Evolutionary conservation across 2,888 invertebrate species (phyloP).

Genomic region (Callyntrura guangdongensis): DNA sequence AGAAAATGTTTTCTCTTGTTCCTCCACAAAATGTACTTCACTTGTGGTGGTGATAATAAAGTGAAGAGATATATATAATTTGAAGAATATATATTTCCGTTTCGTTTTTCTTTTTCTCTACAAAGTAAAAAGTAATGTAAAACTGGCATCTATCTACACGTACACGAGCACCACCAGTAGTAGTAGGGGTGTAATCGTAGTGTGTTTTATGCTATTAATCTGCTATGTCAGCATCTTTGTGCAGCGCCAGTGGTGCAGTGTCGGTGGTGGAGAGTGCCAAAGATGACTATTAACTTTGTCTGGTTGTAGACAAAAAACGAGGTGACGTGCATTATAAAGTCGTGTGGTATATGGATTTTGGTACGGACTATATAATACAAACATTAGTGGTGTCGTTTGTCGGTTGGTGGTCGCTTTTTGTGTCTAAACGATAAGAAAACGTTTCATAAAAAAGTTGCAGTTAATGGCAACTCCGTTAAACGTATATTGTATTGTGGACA

Average conservation of each 20-base stretch:
- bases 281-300: slow-evolving; percentile 33
- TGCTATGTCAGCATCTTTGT: slow-evolving; percentile 39
- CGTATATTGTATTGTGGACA: too few species aligned
- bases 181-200: too few species aligned
- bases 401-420: not conserved
- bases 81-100: slow-evolving; percentile 15
- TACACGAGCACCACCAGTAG: too few species aligned
- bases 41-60: slow-evolving; percentile 25
- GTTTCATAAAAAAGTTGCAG: not conserved
- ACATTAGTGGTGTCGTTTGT: slow-evolving; percentile 16
- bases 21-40: not conserved
- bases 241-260: slow-evolving; percentile 15
- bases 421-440: not conserved
- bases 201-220: slow-evolving; percentile 33
- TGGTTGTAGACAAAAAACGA: slow-evolving; percentile 1
- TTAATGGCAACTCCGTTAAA: too few species aligned
- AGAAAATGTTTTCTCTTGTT: too few species aligned
- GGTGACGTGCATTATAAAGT: not conserved
- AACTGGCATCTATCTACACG: not conserved
- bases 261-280: slow-evolving; percentile 28
- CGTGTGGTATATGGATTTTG: too few species aligned
- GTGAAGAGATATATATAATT: not conserved
- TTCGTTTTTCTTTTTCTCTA: not conserved
- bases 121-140: not conserved
- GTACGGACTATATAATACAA: not conserved